phyloP scores from a whole-genome alignment of 2,888 invertebrate genomes.

The Notodonta dromedarius region DNA sequence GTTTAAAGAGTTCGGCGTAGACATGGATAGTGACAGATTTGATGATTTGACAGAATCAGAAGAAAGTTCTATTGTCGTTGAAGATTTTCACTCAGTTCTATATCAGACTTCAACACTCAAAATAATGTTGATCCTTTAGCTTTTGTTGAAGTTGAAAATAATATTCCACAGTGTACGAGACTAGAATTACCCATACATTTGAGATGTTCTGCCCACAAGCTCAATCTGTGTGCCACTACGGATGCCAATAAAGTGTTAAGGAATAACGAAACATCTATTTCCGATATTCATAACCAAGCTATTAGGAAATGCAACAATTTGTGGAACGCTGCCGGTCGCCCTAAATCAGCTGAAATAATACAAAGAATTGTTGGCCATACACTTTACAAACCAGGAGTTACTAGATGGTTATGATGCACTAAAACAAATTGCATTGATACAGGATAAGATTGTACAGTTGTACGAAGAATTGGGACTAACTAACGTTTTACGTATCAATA shows the following conservation, averaged over 20 bases:
- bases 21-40: not conserved
- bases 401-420: conserved; percentile 28
- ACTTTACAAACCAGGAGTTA: conserved; percentile 15
- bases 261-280: conserved; percentile 16
- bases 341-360: conserved; percentile 31
- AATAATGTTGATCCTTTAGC: conserved; percentile 12
- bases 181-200: conserved; percentile 24
- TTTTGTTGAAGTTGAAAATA: conserved; percentile 12
- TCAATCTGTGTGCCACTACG: conserved; percentile 28
- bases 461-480: conserved; percentile 1
- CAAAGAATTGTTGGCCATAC: conserved; percentile 28
- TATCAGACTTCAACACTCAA: conserved; percentile 10
- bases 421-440: conserved; percentile 20
- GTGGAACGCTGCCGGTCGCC: conserved; percentile 20
- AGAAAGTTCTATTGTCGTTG: conserved; percentile 12
- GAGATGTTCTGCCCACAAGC: conserved; percentile 28
- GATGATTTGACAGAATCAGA: conserved; percentile 5
- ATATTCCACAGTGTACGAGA: conserved; percentile 1
- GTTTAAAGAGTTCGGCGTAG: conserved; percentile 12
- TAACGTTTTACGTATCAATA: conserved; percentile 5
- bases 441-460: conserved; percentile 11
- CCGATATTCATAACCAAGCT: conserved; percentile 23
- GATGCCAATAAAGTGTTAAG: conserved; percentile 27
- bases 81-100: conserved; percentile 12
- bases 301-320: conserved; percentile 21